Evolutionary conservation across 1,140 invertebrate species (phyloP), one percentile per base, ranked within the genome.

Genomic region (Cardiocondyla obscurior): DNA sequence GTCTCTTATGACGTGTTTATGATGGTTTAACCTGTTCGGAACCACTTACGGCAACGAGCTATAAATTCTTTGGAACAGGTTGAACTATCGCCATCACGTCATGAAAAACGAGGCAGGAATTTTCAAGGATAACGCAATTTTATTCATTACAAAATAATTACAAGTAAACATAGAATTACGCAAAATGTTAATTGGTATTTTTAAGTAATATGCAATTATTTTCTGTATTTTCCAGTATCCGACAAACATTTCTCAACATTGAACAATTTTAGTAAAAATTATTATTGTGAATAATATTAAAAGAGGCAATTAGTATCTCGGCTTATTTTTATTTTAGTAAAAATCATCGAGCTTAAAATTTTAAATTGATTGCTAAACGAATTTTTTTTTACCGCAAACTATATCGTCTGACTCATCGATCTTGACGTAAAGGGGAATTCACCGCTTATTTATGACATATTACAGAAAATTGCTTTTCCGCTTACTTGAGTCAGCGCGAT

Each of bases 401-500:
- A 28, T 6, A 14, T 2, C 3, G 22, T 25, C 10, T 77, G 74
- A 79, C 1, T 79, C 49, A 79, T 42, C 19, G 14, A 0, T 49
- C 12, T 55, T 55, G 46, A n/a, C 6, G 10, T 10, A 22, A 72
- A 69, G 73, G 60, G 82, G 46, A 67, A 73, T 74, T 51, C 28
- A 10, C 10, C 16, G 22, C 10, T 67, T 64, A 67, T 83, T 58
- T 58, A 42, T n/a, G 16, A 36, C 25, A 83, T 44, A 25, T n/a
- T 28, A 30, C 36, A 30, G 51, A 69, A 69, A 86, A 74, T 83
- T 86, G 60, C 19, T 55, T 46, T 58, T 53, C 53, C 46, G 28
- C 4, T 73, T 79, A 86, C 58, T 53, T 19, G 65, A 60, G 69
- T 73, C 19, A 62, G 58, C 10, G 81, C 10, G 81, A 55, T 86